phyloP scores from a whole-genome alignment of 2,888 invertebrate genomes.

The Leptarthrus brevirostris region DNA sequence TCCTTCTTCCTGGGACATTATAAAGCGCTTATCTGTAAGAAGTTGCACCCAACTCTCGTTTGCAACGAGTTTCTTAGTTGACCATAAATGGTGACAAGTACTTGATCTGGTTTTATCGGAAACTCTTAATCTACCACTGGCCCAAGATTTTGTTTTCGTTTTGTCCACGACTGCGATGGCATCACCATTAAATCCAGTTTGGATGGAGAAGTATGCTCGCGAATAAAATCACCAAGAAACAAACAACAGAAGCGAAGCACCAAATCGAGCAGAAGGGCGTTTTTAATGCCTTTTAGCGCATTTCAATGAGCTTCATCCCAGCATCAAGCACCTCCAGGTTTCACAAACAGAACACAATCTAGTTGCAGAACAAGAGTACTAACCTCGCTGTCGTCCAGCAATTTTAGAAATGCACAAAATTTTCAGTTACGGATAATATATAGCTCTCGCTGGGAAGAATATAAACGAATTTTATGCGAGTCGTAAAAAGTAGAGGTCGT shows the following conservation, averaged over 20 bases:
- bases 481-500: slow-evolving; percentile 28
- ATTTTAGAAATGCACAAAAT: slow-evolving; percentile 12
- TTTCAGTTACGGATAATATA: slow-evolving; percentile 30
- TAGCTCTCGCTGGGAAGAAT: neutral
- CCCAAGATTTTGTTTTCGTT: neutral
- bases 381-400: neutral
- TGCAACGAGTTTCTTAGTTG: slow-evolving; percentile 24
- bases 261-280: slow-evolving; percentile 1
- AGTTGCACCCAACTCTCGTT: too few species aligned
- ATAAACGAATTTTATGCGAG: slow-evolving; percentile 31
- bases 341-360: too few species aligned
- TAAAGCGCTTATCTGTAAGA: slow-evolving; percentile 8
- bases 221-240: neutral
- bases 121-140: slow-evolving; percentile 20
- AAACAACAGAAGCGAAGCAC: neutral
- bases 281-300: neutral
- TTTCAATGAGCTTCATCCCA: slow-evolving; percentile 3
- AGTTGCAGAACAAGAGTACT: neutral
- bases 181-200: too few species aligned
- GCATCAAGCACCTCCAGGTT: slow-evolving; percentile 1
- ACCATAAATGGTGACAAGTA: slow-evolving; percentile 33
- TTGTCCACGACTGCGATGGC: neutral
- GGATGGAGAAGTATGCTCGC: too few species aligned
- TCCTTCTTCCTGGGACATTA: slow-evolving; percentile 13
- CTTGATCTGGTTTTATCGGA: slow-evolving; percentile 33